Evolutionary conservation across 2,113 vertebrate species (phyloP).

Genomic region (Clarias batrachus): DNA sequence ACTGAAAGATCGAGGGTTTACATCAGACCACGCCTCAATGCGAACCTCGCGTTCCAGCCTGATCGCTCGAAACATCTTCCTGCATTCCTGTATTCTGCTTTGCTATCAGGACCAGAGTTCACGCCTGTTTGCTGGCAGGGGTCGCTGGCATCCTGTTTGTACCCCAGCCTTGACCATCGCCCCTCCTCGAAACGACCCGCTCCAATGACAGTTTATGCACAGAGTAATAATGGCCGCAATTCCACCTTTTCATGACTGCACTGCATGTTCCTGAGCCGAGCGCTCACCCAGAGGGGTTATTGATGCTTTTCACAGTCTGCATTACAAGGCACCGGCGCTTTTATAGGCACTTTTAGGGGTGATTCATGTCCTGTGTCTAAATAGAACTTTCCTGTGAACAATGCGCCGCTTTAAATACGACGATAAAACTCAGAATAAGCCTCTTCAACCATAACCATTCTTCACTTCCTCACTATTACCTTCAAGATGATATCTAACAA

Average conservation of each 20-base stretch:
- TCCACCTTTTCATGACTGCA: slow-evolving; percentile 16
- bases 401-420: slow-evolving; percentile 30
- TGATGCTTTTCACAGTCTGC: slow-evolving; percentile 13
- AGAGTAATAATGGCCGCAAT: slow-evolving; percentile 10
- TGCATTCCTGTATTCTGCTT: not conserved
- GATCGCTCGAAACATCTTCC: not conserved
- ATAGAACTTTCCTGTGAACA: slow-evolving; percentile 24
- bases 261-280: slow-evolving; percentile 19
- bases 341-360: slow-evolving; percentile 34
- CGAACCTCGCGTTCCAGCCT: not conserved
- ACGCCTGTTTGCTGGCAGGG: not conserved
- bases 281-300: slow-evolving; percentile 14
- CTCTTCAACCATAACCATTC: slow-evolving; percentile 11
- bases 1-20: not conserved
- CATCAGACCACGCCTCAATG: not conserved
- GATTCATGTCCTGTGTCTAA: slow-evolving; percentile 12
- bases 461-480: not conserved
- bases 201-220: slow-evolving; percentile 1
- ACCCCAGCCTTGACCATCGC: not conserved
- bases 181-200: not conserved
- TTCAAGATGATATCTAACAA: slow-evolving; percentile 21
- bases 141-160: not conserved
- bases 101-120: not conserved
- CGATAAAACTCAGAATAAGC: slow-evolving; percentile 17
- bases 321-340: slow-evolving; percentile 1